A percentile compares a stretch with the other conserved stretches of the same genome.
Evolutionary conservation across 2,113 vertebrate genomes (phyloP).

Genomic region (Phalacrocorax aristotelis): DNA sequence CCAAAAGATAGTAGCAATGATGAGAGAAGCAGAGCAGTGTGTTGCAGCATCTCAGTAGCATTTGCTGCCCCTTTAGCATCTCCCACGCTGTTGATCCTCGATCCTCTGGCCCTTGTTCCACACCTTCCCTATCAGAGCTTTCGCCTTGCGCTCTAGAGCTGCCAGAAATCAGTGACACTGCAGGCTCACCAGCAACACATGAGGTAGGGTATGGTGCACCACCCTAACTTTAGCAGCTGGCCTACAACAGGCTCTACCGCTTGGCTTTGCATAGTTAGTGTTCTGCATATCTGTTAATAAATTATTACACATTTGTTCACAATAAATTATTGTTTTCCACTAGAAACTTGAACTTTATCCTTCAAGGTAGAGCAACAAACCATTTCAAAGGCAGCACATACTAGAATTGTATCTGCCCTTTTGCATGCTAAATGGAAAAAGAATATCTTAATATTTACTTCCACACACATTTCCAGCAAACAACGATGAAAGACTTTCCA

Average conservation of each 20-base stretch:
- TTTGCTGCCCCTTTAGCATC: background rate
- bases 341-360: background rate
- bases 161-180: background rate
- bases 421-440: background rate
- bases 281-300: background rate
- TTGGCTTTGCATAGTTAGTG: background rate
- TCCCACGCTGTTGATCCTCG: background rate
- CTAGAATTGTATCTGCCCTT: background rate
- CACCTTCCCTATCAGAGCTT: background rate
- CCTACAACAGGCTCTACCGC: rapidly evolving
- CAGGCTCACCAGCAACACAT: background rate
- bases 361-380: background rate
- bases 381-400: background rate
- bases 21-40: background rate
- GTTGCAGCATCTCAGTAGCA: background rate
- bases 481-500: background rate
- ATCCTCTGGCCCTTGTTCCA: background rate
- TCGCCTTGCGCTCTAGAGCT: background rate
- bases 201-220: background rate
- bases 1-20: background rate
- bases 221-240: background rate
- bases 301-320: background rate
- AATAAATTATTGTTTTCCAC: background rate
- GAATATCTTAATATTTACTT: background rate
- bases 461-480: background rate